phyloP scores from a whole-genome alignment of 2,797 vertebrate genomes.

The Nyctibius grandis region DNA sequence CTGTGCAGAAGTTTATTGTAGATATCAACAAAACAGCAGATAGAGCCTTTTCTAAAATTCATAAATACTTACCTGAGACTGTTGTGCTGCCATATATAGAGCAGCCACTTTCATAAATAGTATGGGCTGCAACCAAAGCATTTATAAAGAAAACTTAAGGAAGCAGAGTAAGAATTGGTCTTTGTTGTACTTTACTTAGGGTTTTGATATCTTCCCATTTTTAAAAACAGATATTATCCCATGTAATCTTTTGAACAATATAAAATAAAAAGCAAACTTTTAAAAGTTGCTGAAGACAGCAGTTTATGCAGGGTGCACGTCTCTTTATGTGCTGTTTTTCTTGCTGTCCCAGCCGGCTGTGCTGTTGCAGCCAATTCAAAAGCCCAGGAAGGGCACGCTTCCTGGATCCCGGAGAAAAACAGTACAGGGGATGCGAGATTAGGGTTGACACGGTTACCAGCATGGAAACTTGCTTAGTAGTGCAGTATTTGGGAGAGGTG shows the following conservation, averaged over 20 bases:
- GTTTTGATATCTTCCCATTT: neutral
- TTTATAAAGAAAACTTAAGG: neutral
- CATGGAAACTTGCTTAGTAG: neutral
- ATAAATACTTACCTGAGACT: neutral
- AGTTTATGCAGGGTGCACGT: neutral
- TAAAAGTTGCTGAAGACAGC: neutral
- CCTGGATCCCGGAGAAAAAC: neutral
- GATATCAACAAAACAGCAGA: neutral
- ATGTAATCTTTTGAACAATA: neutral
- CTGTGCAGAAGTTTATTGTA: neutral
- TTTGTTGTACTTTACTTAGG: neutral
- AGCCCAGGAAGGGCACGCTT: neutral
- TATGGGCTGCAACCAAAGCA: neutral
- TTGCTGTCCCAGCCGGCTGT: neutral
- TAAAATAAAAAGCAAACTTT: neutral
- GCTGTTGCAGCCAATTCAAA: neutral
- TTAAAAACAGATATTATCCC: neutral
- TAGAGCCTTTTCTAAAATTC: neutral
- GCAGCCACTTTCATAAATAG: neutral
- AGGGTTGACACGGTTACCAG: neutral
- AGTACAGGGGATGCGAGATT: neutral
- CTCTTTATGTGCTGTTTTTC: neutral
- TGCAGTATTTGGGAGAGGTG: neutral
- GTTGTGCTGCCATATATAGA: accelerated
- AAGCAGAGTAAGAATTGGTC: neutral